phyloP scores from a whole-genome alignment of 2,797 vertebrate species.

The Hipposideros larvatus region DNA sequence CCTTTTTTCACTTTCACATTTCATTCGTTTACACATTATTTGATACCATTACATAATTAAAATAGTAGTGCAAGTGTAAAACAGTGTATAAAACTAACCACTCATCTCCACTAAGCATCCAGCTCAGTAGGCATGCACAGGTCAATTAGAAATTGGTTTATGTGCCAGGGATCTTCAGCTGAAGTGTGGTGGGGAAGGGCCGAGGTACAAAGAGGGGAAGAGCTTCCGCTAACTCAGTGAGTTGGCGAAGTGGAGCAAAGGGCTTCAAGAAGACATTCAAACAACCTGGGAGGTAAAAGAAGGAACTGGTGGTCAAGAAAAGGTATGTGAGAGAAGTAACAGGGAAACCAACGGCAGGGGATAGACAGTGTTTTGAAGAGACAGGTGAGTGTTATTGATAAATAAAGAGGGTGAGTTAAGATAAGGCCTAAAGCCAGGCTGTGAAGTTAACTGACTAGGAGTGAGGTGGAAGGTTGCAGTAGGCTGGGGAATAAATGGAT shows the following conservation, averaged over 20 bases:
- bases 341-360: background rate
- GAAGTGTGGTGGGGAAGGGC: too few relatives aligned
- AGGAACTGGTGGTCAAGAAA: background rate
- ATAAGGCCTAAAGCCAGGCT: background rate
- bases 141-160: background rate
- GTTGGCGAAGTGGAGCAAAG: background rate
- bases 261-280: background rate
- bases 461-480: background rate
- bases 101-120: background rate
- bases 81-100: background rate
- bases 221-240: background rate
- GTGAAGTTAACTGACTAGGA: background rate
- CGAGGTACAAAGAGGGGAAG: background rate
- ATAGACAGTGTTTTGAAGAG: background rate
- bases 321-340: background rate
- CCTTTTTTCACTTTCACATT: background rate
- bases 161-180: background rate
- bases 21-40: slow-evolving; percentile 30
- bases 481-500: background rate
- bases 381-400: background rate
- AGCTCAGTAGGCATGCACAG: background rate
- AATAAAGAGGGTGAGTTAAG: background rate
- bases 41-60: slow-evolving; percentile 20
- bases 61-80: background rate
- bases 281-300: background rate